phyloP scores from a whole-genome alignment of 2,888 invertebrate species.

The Caenorhabditis sp. region DNA sequence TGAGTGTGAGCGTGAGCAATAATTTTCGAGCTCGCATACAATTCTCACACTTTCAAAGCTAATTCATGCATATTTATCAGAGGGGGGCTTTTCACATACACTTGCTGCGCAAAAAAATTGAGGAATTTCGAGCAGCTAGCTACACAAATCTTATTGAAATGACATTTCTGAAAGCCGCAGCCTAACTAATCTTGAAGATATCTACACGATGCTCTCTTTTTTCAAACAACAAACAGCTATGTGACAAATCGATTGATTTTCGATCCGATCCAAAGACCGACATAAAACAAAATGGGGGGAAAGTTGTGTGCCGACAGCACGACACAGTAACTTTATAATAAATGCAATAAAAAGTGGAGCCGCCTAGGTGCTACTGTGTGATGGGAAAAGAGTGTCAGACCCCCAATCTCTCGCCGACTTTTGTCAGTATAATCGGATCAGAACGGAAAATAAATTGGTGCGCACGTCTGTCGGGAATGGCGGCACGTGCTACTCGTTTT shows the following conservation, averaged over 20 bases:
- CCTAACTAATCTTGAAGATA: no score
- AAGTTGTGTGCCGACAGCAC: no score
- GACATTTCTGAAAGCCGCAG: no score
- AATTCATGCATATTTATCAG: constrained; percentile 19
- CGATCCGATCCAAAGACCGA: no score
- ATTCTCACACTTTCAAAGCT: constrained; percentile 9
- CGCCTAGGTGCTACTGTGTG: constrained; percentile 29
- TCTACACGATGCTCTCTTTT: no score
- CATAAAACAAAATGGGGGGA: neutral
- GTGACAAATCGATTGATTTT: no score
- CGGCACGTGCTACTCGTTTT: constrained; percentile 18
- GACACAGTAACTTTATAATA: neutral
- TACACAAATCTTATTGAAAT: no score
- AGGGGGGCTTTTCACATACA: neutral
- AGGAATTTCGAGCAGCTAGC: no score
- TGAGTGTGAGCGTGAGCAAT: neutral
- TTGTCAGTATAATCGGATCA: constrained; percentile 51
- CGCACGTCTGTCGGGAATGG: neutral
- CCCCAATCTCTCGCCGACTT: constrained; percentile 27
- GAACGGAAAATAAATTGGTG: constrained; percentile 30
- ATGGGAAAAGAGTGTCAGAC: constrained; percentile 31
- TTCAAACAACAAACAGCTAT: no score
- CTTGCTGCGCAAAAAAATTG: constrained; percentile 1
- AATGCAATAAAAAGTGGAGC: constrained; percentile 4
- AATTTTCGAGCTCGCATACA: neutral